Evolutionary conservation across 2,888 invertebrate species (phyloP), one percentile per base, ranked within the genome.

Genomic region (Notodonta dromedarius): DNA sequence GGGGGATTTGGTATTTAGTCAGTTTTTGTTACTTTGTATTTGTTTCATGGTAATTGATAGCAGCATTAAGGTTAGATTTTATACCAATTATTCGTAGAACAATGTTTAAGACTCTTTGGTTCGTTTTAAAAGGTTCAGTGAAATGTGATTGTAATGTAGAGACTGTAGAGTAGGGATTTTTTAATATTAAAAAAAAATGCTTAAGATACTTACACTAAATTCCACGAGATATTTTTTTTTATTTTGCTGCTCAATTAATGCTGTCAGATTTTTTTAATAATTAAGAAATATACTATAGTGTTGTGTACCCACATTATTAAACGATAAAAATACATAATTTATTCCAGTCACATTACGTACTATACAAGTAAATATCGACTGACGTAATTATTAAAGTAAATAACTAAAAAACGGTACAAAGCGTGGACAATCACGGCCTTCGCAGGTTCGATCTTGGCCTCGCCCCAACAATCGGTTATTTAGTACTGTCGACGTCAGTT

Each of bases 341-440:
- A 46, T n/a, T n/a, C 46, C 13, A 13, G 46, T 46, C 4, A n/a
- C 46, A 46, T 46, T n/a, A 46, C 46, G 46, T 46, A 44, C 8
- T 40, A 42, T 42, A n/a, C 51, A 24, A 51, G 24, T 51, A 51
- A 51, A 51, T 51, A 51, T 50, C 56, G 46, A 46, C 60, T 64
- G 60, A 74, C 69, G 57, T 71, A 62, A 71, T 16, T 54, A 56
- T 7, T 40, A 46, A 1, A 59, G n/a, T 13, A 66, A 68, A 65
- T 60, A 61, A 50, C 50, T 9, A 57, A 71, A 67, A 67, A 69
- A 65, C 56, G 59, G 60, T 52, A 63, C 60, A 60, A 61, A 74
- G 73, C 83, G 85, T 83, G 73, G 74, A 85, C 80, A 87, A 87
- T 86, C 40, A 57, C 68, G 83, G 74, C 89, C 89, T 90, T 85